Percentiles rank a stretch among this genome's conserved stretches.
Evolutionary conservation across 2,888 invertebrate species (phyloP).

Genomic region (Tetramorium bicarinatum): DNA sequence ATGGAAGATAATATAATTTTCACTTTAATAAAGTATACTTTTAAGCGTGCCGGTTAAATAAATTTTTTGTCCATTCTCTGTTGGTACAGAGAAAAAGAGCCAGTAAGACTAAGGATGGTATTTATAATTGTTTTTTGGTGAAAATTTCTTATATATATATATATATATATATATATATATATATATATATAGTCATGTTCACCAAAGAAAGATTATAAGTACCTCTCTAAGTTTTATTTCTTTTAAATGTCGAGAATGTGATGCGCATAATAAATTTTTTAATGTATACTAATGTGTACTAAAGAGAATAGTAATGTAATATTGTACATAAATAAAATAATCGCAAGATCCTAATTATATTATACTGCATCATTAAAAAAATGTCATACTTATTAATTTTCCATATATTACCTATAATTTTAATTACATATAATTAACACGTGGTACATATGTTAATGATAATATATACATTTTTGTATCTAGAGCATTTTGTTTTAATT

Average conservation of each 20-base stretch:
- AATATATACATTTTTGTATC: neutral
- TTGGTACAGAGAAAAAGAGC: neutral
- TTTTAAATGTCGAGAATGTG: constrained; percentile 28
- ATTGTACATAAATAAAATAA: constrained; percentile 69
- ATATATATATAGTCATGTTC: neutral
- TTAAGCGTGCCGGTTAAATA: constrained; percentile 58
- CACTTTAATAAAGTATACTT: constrained; percentile 59
- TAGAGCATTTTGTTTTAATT: constrained; percentile 3
- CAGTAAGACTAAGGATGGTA: neutral
- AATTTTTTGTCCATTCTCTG: constrained; percentile 8
- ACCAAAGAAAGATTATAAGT: constrained; percentile 15
- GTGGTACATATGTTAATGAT: neutral
- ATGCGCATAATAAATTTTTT: constrained; percentile 37
- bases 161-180: neutral
- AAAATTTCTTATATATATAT: constrained; percentile 3
- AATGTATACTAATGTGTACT: constrained; percentile 25
- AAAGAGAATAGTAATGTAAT: constrained; percentile 60
- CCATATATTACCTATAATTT: neutral
- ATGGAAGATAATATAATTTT: constrained; percentile 29
- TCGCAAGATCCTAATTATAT: constrained; percentile 39
- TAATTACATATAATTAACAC: neutral
- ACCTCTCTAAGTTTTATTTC: constrained; percentile 7
- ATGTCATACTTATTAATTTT: constrained; percentile 25
- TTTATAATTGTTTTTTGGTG: neutral
- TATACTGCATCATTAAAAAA: constrained; percentile 14